Evolutionary conservation across 2,113 vertebrate genomes (phyloP).

Genomic region (Pseudorectes ferrugineus): DNA sequence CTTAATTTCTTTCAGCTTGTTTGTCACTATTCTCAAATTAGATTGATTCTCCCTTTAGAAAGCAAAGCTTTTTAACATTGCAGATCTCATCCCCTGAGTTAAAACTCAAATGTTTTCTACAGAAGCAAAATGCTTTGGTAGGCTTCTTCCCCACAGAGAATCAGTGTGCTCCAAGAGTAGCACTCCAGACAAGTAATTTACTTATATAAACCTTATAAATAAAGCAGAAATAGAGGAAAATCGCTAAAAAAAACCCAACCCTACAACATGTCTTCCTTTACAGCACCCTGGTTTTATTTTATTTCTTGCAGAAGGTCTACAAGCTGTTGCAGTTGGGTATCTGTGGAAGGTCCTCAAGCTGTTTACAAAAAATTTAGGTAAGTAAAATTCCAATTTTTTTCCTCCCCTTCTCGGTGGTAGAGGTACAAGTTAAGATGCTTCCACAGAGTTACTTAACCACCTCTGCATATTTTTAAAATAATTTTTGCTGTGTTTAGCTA

Average conservation of each 20-base stretch:
- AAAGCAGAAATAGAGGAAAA: slow-evolving; percentile 47
- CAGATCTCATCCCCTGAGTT: slow-evolving; percentile 42
- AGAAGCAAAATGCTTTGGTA: slow-evolving; percentile 54
- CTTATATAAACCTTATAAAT: slow-evolving; percentile 64
- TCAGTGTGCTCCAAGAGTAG: slow-evolving; percentile 37
- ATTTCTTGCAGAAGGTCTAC: slow-evolving; percentile 40
- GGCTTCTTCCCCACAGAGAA: slow-evolving; percentile 47
- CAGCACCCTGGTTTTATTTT: slow-evolving; percentile 46
- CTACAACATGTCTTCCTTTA: slow-evolving; percentile 1
- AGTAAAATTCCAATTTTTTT: background rate
- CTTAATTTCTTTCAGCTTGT: slow-evolving; percentile 30
- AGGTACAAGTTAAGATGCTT: background rate
- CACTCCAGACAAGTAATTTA: slow-evolving; percentile 66
- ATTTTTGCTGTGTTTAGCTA: background rate
- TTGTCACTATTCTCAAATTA: slow-evolving; percentile 62
- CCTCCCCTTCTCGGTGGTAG: background rate
- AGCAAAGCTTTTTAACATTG: slow-evolving; percentile 68
- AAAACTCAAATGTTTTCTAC: slow-evolving; percentile 61
- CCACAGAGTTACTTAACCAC: background rate
- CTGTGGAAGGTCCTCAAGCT: slow-evolving; percentile 17
- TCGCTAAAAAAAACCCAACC: background rate
- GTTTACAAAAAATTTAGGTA: background rate
- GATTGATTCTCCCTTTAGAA: slow-evolving; percentile 61
- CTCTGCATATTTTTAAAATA: background rate
- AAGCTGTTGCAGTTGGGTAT: slow-evolving; percentile 37